Base-by-base conservation (phyloP, 2,113 vertebrate species). In the Nestor notabilis region DNA sequence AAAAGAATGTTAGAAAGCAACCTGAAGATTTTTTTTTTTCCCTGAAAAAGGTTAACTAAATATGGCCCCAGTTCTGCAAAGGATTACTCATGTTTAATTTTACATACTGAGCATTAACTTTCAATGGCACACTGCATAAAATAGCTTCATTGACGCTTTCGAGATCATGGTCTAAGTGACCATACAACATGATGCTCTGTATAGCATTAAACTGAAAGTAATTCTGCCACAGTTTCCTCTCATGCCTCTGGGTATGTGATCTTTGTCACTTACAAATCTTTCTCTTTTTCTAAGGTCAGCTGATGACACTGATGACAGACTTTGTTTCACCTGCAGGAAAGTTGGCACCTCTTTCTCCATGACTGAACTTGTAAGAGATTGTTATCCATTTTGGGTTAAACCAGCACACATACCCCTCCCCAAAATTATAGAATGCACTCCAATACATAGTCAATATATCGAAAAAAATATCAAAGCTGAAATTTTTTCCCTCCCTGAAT, bases 41-140 rank as follows among this genome's bases (percentile, higher is more conserved):
- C 4, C 37, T 87, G 13, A 10, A 9, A 74, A 93, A 96, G 93
- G 94, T 96, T 96, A 97, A 85, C 87, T 95, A 97, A 97, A 96
- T 92, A 95, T 69, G 82, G 91, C 95, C 94, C 15, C 44, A 56
- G 87, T 94, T 93, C 93, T 96, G 84, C 91, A 86, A 61, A 80
- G 95, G 91, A 96, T 96, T 96, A 91, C n/a, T 88, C 14, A 3
- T 94, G 95, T 95, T 96, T 96, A 95, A 93, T 94, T 96, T 96
- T 94, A 20, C 87, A 75, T 44, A 58, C 77, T 27, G 55, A 93
- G 87, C 10, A 0, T 65, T 91, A 93, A 90, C 75, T 96, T 89
- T 83, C 49, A 87, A 83, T 93, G 81, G 65, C 65, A 44, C 6
- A 10, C 72, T 72, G 84, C 58, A 58, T 47, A 49, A 56, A 87